phyloP scores from a whole-genome alignment of 2,797 vertebrate genomes.

The Cyprinella venusta region DNA sequence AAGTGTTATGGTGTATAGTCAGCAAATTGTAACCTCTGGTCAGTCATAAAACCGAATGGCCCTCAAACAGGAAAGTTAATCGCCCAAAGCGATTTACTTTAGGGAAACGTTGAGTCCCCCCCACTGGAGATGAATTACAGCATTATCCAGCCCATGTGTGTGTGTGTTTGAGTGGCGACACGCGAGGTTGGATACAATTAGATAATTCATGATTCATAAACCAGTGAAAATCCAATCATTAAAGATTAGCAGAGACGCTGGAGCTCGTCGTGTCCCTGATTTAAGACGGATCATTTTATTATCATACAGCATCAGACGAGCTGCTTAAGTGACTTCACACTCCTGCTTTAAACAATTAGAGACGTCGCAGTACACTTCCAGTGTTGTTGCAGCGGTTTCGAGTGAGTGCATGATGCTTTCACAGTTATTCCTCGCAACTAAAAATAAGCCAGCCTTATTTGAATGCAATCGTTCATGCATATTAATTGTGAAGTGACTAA shows the following conservation, averaged over 20 bases:
- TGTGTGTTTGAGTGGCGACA: conserved; percentile 29
- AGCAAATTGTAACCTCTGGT: not conserved
- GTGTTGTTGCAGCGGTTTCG: not conserved
- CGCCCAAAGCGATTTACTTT: conserved; percentile 62
- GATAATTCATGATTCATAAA: conserved; percentile 57
- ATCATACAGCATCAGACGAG: conserved; percentile 15
- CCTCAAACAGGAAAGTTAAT: conserved; percentile 64
- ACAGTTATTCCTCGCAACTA: not conserved
- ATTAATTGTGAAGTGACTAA: conserved; percentile 21
- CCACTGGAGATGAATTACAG: conserved; percentile 54
- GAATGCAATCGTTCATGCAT: conserved; percentile 10
- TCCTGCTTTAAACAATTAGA: conserved; percentile 59
- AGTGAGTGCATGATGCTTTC: not conserved
- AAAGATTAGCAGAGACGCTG: conserved; percentile 63
- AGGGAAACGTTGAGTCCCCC: conserved; percentile 54
- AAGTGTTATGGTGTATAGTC: not conserved
- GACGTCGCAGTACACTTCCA: conserved; percentile 48
- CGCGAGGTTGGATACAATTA: conserved; percentile 46
- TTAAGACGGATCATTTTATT: conserved; percentile 68
- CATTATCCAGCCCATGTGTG: conserved; percentile 34
- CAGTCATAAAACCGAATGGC: conserved; percentile 1
- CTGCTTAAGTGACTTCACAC: conserved; percentile 30
- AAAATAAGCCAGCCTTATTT: conserved; percentile 1
- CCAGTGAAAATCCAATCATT: conserved; percentile 71
- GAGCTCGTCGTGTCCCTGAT: conserved; percentile 45